Evolutionary conservation across 1,140 invertebrate genomes (phyloP).

Genomic region (Argopecten irradians): DNA sequence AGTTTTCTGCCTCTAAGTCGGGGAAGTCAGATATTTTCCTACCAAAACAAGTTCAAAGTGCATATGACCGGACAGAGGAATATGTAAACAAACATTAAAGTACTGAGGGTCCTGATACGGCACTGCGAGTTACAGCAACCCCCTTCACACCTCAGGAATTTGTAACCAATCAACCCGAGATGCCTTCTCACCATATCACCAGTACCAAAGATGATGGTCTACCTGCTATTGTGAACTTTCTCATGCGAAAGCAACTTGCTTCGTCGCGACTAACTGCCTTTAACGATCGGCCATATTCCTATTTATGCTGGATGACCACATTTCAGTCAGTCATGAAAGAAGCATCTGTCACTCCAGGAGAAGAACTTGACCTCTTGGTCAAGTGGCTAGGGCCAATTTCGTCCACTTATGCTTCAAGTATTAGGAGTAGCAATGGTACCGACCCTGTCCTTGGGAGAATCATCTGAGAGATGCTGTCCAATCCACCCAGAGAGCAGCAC

Average conservation of each 20-base stretch:
- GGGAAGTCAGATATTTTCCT: neutral
- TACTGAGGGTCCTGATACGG: no score
- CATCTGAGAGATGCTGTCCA: slow-evolving; percentile 10
- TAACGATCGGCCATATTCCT: neutral
- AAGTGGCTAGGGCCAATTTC: no score
- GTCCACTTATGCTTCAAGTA: no score
- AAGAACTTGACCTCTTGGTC: no score
- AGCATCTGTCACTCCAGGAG: no score
- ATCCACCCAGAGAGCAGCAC: slow-evolving; percentile 28
- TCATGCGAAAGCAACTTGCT: neutral
- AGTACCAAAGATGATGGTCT: neutral
- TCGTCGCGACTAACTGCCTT: neutral
- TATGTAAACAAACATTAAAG: neutral
- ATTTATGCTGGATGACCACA: neutral
- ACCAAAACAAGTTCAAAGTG: neutral
- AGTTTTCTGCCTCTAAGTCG: neutral
- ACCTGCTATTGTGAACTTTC: neutral
- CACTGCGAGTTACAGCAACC: neutral
- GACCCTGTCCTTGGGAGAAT: no score
- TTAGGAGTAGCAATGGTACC: no score
- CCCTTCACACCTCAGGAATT: neutral
- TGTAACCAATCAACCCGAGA: neutral
- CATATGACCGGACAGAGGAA: neutral
- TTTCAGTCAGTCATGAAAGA: no score
- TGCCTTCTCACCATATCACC: neutral